Conservation (phyloP, 1,140 invertebrate genomes). For the Druon quercuslanigerum region DNA sequence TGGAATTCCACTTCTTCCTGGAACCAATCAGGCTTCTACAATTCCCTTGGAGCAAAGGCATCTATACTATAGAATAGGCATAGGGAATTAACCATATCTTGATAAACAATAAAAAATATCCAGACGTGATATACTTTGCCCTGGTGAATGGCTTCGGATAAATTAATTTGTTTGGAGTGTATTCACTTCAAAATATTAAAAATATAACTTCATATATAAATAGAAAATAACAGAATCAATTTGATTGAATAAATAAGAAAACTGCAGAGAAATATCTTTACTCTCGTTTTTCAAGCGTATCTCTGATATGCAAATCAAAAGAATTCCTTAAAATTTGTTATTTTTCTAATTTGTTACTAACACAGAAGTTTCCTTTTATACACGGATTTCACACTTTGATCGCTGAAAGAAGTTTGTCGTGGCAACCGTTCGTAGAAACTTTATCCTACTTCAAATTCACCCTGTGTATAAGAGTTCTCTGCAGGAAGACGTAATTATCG, state of each 20-base stretch:
- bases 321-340: background rate
- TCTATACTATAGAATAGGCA: background rate
- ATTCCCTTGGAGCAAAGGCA: constrained; percentile 5
- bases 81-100: constrained; percentile 8
- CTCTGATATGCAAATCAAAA: background rate
- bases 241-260: background rate
- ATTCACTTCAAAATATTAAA: background rate
- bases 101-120: constrained; percentile 2
- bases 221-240: constrained; percentile 38
- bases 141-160: background rate
- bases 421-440: constrained; percentile 16
- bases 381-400: background rate
- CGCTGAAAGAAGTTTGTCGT: constrained; percentile 23
- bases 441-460: constrained; percentile 25
- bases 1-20: constrained; percentile 23
- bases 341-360: background rate
- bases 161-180: background rate
- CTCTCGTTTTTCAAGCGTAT: background rate
- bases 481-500: constrained; percentile 28
- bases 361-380: background rate
- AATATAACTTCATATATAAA: background rate
- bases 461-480: constrained; percentile 17
- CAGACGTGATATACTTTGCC: background rate
- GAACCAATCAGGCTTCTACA: constrained; percentile 26
- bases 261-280: too few relatives aligned